A percentile compares a stretch with the other conserved stretches of the same genome.
These are phyloP conservation scores for Cheilosia impressa DNA, from an alignment of 2,888 invertebrate genomes.

Conservation along the genomic window DNA sequence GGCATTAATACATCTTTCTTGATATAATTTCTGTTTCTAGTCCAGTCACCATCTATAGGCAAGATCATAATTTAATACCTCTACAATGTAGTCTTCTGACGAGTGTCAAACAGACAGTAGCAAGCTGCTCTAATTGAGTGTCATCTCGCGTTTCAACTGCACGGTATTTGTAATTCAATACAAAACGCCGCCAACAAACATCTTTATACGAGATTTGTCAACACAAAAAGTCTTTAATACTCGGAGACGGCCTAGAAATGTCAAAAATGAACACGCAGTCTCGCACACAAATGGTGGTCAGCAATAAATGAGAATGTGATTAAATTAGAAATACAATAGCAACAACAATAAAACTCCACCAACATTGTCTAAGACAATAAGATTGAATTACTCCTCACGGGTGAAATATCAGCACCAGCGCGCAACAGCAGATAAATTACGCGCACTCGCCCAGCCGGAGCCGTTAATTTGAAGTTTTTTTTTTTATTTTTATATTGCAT, in stretches of 20 bases:
- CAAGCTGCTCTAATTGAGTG: conserved; percentile 68
- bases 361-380: conserved; percentile 71
- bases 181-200: conserved; percentile 40
- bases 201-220: conserved; percentile 36
- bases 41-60: neutral
- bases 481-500: conserved; percentile 18
- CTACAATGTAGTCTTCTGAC: conserved; percentile 46
- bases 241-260: conserved; percentile 66
- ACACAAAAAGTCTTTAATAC: conserved; percentile 35
- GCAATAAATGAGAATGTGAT: conserved; percentile 48
- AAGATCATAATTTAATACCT: conserved; percentile 27
- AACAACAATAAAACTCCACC: conserved; percentile 11
- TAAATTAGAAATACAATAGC: conserved; percentile 50
- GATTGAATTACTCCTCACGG: conserved; percentile 67
- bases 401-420: conserved; percentile 57
- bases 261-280: conserved; percentile 61
- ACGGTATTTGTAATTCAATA: conserved; percentile 55
- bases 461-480: conserved; percentile 57
- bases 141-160: conserved; percentile 61
- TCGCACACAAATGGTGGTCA: conserved; percentile 2
- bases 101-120: conserved; percentile 67
- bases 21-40: conserved; percentile 5
- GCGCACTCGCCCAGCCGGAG: conserved; percentile 58
- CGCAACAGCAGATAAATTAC: conserved; percentile 43
- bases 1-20: neutral